Base-by-base conservation (phyloP, 2,113 vertebrate species). In the Sturnus vulgaris region DNA sequence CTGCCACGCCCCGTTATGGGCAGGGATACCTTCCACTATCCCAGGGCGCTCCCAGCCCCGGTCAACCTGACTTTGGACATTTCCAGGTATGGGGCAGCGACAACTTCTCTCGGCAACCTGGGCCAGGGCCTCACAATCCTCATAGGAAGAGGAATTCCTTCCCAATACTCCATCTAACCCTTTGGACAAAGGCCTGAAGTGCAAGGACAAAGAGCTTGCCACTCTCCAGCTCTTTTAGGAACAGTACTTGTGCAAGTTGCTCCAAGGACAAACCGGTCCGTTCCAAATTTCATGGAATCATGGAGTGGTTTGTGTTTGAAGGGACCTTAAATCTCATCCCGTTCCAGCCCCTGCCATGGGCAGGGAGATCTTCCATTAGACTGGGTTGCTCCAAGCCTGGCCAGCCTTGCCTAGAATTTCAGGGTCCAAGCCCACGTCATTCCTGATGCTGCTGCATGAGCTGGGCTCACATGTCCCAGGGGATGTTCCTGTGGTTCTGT, bases 1-100 rank as follows among this genome's bases (percentile, higher is more conserved):
- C 20, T 35, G 24, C 13, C 11, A 3, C 16, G 15, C 16, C 35
- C 11, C 4, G 5, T 25, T 12, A 3, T 7, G 42, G 30, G 21
- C 9, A 15, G 5, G 4, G 25, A 31, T 17, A 7, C 13, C 7
- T 71, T 25, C 17, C 21, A 4, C 11, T 15, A 1, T 9, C 6
- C 5, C 35, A 18, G 7, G 30, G 6, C 19, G 23, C 30, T 25
- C 16, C 4, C 21, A 14, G 16, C 4, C 9, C 10, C 3, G 16
- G 5, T 30, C 16, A 12, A 5, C 21, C 16, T 47, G 20, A 28
- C 40, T 7, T 30, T 57, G 52, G 35, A 50, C 10, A 9, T 20
- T 66, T 25, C 16, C 44, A 42, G 44, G 35, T 2, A 7, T 9
- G 37, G 9, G 20, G 25, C 35, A 66, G 60, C 25, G 9, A 25